Evolutionary conservation across 2,113 vertebrate species (phyloP).

Genomic region (Aspiorhynchus laticeps): DNA sequence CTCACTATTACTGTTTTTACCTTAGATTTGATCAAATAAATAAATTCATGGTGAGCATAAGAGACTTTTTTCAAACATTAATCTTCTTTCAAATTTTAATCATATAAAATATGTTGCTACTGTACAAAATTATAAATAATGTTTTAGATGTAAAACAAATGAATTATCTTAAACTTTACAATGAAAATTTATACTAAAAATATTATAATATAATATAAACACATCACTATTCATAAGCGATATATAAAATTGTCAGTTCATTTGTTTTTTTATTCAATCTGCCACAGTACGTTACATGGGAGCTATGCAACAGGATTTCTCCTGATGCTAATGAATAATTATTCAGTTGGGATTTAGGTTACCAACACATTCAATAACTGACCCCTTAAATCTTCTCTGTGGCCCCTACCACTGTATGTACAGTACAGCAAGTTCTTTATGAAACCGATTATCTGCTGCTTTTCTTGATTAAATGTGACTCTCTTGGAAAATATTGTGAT

Average conservation of each 20-base stretch:
- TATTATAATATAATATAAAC: not conserved
- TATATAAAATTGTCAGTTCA: not conserved
- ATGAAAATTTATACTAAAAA: not conserved
- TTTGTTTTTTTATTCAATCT: not conserved
- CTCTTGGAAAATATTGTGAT: conserved; percentile 53
- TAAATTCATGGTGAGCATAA: not conserved
- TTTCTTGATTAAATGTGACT: not conserved
- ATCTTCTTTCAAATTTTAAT: not conserved
- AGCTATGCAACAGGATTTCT: not conserved
- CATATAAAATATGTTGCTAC: not conserved
- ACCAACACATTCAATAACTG: not conserved
- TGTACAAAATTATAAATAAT: not conserved
- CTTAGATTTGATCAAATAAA: not conserved
- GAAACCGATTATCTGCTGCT: not conserved
- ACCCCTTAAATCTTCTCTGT: conserved; percentile 9
- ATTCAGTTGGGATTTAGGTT: not conserved
- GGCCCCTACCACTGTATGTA: not conserved
- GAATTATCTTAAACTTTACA: not conserved
- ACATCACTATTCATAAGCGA: not conserved
- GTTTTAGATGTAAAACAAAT: not conserved
- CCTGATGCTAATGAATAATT: not conserved
- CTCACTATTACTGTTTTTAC: not conserved
- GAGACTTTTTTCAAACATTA: not conserved
- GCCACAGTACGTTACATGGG: not conserved
- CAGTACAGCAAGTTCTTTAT: not conserved